Evolutionary conservation across 2,113 vertebrate genomes (phyloP).

Genomic region (Catagonus wagneri): DNA sequence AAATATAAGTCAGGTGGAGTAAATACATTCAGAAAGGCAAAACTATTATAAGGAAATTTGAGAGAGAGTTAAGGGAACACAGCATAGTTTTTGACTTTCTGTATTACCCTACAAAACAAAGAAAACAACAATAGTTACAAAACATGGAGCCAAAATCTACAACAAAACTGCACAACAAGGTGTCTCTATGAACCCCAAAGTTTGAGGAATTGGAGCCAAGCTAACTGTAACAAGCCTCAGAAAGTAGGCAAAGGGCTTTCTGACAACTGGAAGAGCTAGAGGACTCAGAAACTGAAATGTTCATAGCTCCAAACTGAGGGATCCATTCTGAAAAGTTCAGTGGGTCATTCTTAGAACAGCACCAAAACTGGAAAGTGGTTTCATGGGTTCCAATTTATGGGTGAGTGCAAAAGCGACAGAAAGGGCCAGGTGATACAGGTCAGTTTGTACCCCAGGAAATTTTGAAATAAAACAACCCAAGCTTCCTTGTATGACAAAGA

Average conservation of each 20-base stretch:
- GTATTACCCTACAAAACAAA: background rate
- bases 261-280: background rate
- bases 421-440: background rate
- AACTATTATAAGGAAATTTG: background rate
- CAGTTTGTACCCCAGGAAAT: background rate
- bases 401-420: background rate
- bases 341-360: background rate
- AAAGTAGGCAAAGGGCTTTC: background rate
- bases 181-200: background rate
- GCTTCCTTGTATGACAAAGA: background rate
- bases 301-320: background rate
- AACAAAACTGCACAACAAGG: background rate
- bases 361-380: background rate
- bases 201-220: background rate
- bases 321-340: background rate
- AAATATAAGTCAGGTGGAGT: constrained; percentile 3
- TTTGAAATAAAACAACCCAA: background rate
- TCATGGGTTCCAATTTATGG: background rate
- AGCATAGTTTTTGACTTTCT: background rate
- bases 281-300: background rate
- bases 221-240: background rate
- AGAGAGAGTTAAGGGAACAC: background rate
- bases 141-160: background rate
- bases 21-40: background rate
- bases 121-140: background rate